A percentile compares a stretch with the other conserved stretches of the same genome.
Conservation (phyloP, 2,888 invertebrate genomes). For the Megamerina dolium region DNA sequence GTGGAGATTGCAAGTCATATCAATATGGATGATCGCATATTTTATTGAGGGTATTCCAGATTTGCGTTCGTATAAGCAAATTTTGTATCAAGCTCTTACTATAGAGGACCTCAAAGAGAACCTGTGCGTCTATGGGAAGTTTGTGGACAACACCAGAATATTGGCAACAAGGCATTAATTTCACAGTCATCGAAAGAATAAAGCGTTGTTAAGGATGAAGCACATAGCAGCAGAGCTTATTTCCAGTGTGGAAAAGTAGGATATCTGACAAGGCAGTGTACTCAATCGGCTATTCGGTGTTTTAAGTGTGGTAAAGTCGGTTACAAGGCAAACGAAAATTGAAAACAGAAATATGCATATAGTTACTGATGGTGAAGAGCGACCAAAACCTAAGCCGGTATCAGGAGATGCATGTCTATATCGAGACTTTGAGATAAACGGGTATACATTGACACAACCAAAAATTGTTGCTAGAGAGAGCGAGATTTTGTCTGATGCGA, state of each 20-base stretch:
- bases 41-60: slow-evolving; percentile 16
- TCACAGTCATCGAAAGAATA: neutral
- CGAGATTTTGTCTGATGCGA: slow-evolving; percentile 14
- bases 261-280: slow-evolving; percentile 6
- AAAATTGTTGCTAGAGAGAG: slow-evolving; percentile 6
- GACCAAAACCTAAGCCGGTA: neutral
- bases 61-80: slow-evolving; percentile 10
- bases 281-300: slow-evolving; percentile 7
- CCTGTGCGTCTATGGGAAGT: slow-evolving; percentile 14
- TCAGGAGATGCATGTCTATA: neutral
- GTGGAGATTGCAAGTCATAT: slow-evolving; percentile 12
- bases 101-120: slow-evolving; percentile 14
- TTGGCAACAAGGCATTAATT: neutral
- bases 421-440: slow-evolving; percentile 5
- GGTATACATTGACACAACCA: slow-evolving; percentile 1
- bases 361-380: slow-evolving; percentile 5
- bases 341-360: slow-evolving; percentile 7
- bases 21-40: slow-evolving; percentile 16
- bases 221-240: neutral
- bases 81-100: slow-evolving; percentile 11
- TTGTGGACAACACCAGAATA: neutral
- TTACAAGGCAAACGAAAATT: neutral
- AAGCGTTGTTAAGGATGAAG: neutral
- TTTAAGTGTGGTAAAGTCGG: slow-evolving; percentile 10
- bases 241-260: slow-evolving; percentile 10